Percentiles rank a stretch among this genome's conserved stretches.
These are phyloP conservation scores for Thinocorus orbignyianus DNA, from an alignment of 2,113 vertebrate species.

Conservation along the genomic window DNA sequence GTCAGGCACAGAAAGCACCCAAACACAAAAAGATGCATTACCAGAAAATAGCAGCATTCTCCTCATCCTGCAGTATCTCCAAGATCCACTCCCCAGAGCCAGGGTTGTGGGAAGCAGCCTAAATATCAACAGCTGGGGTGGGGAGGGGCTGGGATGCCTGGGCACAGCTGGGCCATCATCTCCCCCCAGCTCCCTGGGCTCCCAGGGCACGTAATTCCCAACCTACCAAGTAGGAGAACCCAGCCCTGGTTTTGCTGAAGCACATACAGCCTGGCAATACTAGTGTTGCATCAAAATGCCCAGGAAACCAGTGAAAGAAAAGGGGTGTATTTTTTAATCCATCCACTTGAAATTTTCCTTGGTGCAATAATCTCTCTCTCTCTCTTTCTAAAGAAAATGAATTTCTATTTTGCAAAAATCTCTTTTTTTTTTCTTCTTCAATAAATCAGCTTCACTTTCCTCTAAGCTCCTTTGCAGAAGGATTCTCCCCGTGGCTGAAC, in stretches of 20 bases:
- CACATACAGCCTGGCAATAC: neutral
- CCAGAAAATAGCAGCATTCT: fast-evolving
- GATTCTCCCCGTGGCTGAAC: fast-evolving
- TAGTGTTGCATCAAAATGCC: fast-evolving
- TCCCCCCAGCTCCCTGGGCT: fast-evolving
- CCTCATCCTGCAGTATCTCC: neutral
- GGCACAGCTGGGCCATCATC: neutral
- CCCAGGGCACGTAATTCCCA: fast-evolving
- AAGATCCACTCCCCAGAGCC: fast-evolving
- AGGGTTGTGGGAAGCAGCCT: neutral
- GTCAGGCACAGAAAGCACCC: fast-evolving
- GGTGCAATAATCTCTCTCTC: neutral
- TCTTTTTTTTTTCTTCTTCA: neutral
- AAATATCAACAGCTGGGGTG: neutral
- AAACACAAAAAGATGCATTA: fast-evolving
- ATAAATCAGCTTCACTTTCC: neutral
- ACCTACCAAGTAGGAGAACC: neutral
- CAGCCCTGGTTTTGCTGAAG: neutral
- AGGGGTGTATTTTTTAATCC: neutral
- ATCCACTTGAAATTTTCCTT: neutral
- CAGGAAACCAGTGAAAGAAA: neutral
- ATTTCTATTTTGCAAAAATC: neutral
- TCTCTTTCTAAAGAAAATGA: neutral
- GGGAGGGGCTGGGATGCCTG: neutral
- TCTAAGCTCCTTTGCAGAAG: neutral